Base-by-base conservation (phyloP, 2,888 invertebrate genomes). In the Agapostemon virescens region DNA sequence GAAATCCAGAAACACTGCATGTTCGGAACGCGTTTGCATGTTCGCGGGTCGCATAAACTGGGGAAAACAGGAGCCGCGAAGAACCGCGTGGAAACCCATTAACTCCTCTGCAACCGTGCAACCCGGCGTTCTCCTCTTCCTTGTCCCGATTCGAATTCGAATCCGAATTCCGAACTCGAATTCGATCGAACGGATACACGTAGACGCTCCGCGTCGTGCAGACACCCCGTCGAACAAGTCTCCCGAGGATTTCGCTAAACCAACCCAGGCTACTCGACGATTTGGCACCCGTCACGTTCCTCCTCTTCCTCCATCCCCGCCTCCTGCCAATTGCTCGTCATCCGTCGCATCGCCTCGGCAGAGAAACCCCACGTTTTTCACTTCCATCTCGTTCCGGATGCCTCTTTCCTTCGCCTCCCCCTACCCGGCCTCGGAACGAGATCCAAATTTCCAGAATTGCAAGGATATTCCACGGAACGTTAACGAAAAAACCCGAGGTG, bases 241-340 rank as follows among this genome's bases (percentile, higher is more conserved):
- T 52, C 69, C 45, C 15, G 75, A 76, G 72, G 55, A 79, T 79
- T 52, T 38, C 75, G 72, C 69, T 30, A 69, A 75, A 66, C 66
- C 68, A 72, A 73, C 66, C 66, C 68, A 30, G 58, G 66, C 69
- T 15, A 36, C 26, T 17, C 77, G 61, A 61, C 58, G 40, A 78
- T 75, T 81, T 78, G 74, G 69, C 78, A 78, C 20, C 72, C 64
- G 74, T 78, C 78, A 69, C 81, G 74, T 69, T 69, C 64, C 64
- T 36, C 45, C 67, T 58, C 23, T 69, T 63, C 45, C 45, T 20
- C 45, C 20, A 7, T 0, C 45, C 13, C 13, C 64, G 26, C 36
- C 64, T 45, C 23, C 74, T 64, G 58, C 81, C 64, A 71, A 78
- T 58, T 66, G 74, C 74, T 72, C 75, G 75, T 71, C 75, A 68